Evolutionary conservation across 2,888 invertebrate species (phyloP), one percentile per base, ranked within the genome.

Genomic region (Conus canariensis): DNA sequence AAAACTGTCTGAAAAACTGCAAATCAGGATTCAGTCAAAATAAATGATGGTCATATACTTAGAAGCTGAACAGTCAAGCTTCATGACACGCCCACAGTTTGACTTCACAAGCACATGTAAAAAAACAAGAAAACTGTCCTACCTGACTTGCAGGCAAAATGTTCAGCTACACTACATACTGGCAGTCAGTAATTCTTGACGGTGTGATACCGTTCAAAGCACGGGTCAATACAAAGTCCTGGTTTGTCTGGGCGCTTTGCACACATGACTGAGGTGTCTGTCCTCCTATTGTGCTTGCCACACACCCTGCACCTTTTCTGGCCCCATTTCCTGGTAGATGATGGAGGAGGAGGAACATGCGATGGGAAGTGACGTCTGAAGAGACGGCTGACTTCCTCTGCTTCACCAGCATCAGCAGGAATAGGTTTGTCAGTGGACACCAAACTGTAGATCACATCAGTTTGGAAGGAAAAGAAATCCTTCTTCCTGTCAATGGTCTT

Each of bases 381-480:
- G 19, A 74, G 45, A n/a, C 67, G 19, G 80, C 45, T 30, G 30
- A 80, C 45, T 14, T 25, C 30, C 10, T 25, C 30, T 12, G 80
- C 14, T 45, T 30, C 80, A 25, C 12, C 19, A 7, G 70, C 25
- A 19, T 14, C 74, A 9, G 67, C 87, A 45, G 87, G 22, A 5
- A 22, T 7, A 6, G 30, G 19, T 0, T 16, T 22, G 22, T 22
- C 22, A 9, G 16, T 0, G n/a, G 45, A 74, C 14, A 87, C 7
- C 12, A 87, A 14, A 56, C 22, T 14, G 7, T 45, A 12, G 70
- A 74, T 74, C 0, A 67, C 87, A 70, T 67, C 8, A 7, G 19
- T 22, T 45, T 87, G 87, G 56, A 56, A 87, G 19, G 14, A 9
- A 1, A 87, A 19, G 7, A 87, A 87, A 74, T 67, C 87, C 70